These are phyloP conservation scores for Rhinolophus ferrumequinum DNA, from an alignment of 2,113 vertebrate genomes.

Conservation along the genomic window DNA sequence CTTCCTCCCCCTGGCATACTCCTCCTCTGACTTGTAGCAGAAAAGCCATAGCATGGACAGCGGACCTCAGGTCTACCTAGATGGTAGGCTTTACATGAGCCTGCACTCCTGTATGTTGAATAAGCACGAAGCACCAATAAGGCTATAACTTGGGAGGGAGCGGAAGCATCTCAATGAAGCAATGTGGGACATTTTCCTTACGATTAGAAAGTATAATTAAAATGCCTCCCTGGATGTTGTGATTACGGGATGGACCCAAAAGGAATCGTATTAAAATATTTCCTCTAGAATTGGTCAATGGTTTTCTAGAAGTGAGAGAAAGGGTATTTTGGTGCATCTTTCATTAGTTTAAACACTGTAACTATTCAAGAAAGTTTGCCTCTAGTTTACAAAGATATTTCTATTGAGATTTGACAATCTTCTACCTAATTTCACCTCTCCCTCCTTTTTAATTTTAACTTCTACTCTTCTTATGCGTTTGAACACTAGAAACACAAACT, in stretches of 20 bases:
- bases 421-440: not conserved
- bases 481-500: not conserved
- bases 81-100: not conserved
- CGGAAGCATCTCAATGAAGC: not conserved
- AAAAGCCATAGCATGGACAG: not conserved
- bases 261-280: not conserved
- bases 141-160: not conserved
- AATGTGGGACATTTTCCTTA: not conserved
- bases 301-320: not conserved
- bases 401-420: not conserved
- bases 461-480: not conserved
- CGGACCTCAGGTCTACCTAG: too few relatives aligned
- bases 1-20: not conserved
- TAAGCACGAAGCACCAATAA: not conserved
- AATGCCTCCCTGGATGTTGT: not conserved
- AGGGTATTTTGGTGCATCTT: not conserved
- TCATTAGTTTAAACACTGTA: not conserved
- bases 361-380: not conserved
- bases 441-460: not conserved
- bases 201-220: conserved; percentile 29
- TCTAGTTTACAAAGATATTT: not conserved
- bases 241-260: not conserved
- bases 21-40: not conserved
- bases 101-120: not conserved
- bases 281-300: not conserved